Base-by-base conservation (phyloP, 2,113 vertebrate genomes). In the Heteronetta atricapilla region DNA sequence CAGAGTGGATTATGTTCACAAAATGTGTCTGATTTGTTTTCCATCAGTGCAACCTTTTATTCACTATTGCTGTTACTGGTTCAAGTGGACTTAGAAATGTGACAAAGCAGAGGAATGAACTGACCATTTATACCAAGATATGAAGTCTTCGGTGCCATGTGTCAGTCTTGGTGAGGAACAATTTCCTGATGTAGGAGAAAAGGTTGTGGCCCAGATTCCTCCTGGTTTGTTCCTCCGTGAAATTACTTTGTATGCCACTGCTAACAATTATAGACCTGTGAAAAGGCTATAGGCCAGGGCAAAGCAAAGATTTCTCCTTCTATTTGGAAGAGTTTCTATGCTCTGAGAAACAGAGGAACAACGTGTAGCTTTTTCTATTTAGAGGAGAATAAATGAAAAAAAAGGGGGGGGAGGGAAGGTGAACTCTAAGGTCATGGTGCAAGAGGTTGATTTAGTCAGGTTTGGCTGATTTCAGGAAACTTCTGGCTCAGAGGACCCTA, bases 291-390 rank as follows among this genome's bases (percentile, higher is more conserved):
- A 88, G 26, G 4, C 6, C 12, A 42, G 4, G 15, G 20, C 25
- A 20, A 73, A 29, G 23, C 7, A 80, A 72, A 76, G 38, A 50
- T 53, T 90, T 77, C 29, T 7, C 4, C 12, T 81, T 18, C 1
- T 1, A 36, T 77, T 83, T 62, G 31, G 16, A 86, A 56, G 7
- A 26, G 2, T 3, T 69, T 82, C 90, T 81, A 5, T 64, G 28
- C 1, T 25, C 38, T 82, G 58, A 80, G 29, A 74, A 75, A 22
- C 11, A 28, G 56, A 68, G 58, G n/a, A 67, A 55, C 29, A 5
- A 2, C 26, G 52, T 63, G 21, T 79, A 46, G 13, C 21, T 82
- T 6, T 13, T 76, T 79, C 28, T 86, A 0, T 0, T 26, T 79
- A n/a, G 48, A 79, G 28, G 0, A 82, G 9, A 63, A 64, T 76